Evolutionary conservation across 1,140 invertebrate species (phyloP), one percentile per base, ranked within the genome.

Genomic region (Ylistrum balloti): DNA sequence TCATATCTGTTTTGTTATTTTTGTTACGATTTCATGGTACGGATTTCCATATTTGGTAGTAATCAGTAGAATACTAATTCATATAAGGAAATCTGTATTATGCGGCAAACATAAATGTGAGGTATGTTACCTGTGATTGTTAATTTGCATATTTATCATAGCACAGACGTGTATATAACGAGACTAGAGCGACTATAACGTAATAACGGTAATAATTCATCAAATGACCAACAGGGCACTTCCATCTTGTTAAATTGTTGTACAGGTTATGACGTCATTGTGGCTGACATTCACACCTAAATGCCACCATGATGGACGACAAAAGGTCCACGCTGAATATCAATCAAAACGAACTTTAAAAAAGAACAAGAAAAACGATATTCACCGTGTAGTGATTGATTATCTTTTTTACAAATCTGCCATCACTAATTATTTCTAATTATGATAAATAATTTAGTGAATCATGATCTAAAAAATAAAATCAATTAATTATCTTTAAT

Each of bases 401-500:
- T 9, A 11, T 74, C 11, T 17, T 74, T 74, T 74, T 74, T 74
- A 74, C 56, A n/a, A 74, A 74, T 7, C 56, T 11, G 1, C 56
- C 22, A 28, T n/a, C 56, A 74, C 56, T 74, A 74, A 74, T 74
- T n/a, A 74, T 28, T 74, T 74, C 56, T 74, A 74, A 74, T 74
- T 74, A 74, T 74, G 56, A 74, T 74, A 28, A 74, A 74, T 74
- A 74, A 74, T 28, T 74, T 28, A 28, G 22, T 74, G 56, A 74
- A 74, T 74, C 56, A 28, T 28, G 56, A 74, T 74, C n/a, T 28
- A 74, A 74, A n/a, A 74, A n/a, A 74, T 74, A 28, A n/a, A 74
- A 74, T 74, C n/a, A 74, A 74, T 74, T 74, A 28, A 28, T 74
- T 74, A n/a, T 74, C n/a, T 74, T 28, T 5, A 74, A 74, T 74